Evolutionary conservation across 2,888 invertebrate species (phyloP).

Genomic region (Meloe dianella): DNA sequence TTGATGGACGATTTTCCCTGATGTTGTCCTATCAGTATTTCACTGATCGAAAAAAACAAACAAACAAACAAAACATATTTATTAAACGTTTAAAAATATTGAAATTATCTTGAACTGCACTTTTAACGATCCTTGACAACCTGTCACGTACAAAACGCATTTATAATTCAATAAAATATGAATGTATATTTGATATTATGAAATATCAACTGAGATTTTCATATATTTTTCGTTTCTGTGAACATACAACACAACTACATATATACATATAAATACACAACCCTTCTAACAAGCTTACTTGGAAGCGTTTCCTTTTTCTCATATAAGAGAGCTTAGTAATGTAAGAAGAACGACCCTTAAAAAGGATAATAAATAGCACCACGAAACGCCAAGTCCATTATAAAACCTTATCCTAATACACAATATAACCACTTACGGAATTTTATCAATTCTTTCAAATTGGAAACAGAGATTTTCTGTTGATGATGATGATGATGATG

Average conservation of each 20-base stretch:
- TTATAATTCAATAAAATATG: slow-evolving; percentile 24
- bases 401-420: slow-evolving; percentile 23
- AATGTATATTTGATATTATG: neutral
- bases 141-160: slow-evolving; percentile 18
- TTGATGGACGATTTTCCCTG: neutral
- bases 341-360: slow-evolving; percentile 38
- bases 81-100: slow-evolving; percentile 21
- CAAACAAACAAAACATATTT: slow-evolving; percentile 18
- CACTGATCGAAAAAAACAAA: neutral
- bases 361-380: slow-evolving; percentile 40
- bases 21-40: neutral
- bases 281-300: slow-evolving; percentile 30
- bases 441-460: slow-evolving; percentile 23
- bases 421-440: slow-evolving; percentile 25
- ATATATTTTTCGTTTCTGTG: neutral
- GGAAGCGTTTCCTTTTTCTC: slow-evolving; percentile 38
- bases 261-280: neutral
- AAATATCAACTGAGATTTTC: slow-evolving; percentile 5
- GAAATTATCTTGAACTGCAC: slow-evolving; percentile 10
- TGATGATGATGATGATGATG: neutral
- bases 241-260: neutral
- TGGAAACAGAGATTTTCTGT: slow-evolving; percentile 6
- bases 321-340: slow-evolving; percentile 37
- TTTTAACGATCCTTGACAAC: slow-evolving; percentile 20
- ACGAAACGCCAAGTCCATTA: slow-evolving; percentile 33